Conservation (phyloP, 2,888 invertebrate genomes). For the Cerastoderma edule region DNA sequence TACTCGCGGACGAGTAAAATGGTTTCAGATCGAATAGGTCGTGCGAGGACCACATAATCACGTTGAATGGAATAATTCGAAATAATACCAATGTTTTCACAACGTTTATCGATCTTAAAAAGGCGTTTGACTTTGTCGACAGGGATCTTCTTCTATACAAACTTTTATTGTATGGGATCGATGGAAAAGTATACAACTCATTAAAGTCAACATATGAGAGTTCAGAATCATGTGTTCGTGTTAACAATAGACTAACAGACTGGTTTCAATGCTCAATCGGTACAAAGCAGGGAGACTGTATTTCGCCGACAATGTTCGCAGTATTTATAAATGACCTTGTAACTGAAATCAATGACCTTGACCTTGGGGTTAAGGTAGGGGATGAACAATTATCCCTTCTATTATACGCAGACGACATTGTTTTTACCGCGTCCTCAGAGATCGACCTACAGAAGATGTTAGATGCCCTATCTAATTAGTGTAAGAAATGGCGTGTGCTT, state of each 20-base stretch:
- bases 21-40: slow-evolving; percentile 36
- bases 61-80: slow-evolving; percentile 23
- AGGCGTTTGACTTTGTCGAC: slow-evolving; percentile 25
- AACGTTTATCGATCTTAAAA: slow-evolving; percentile 26
- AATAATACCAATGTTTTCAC: slow-evolving; percentile 16
- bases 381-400: slow-evolving; percentile 23
- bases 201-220: background rate
- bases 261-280: slow-evolving; percentile 30
- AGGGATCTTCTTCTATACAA: slow-evolving; percentile 39
- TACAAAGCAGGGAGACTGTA: slow-evolving; percentile 27
- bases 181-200: slow-evolving; percentile 34
- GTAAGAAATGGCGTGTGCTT: slow-evolving; percentile 30
- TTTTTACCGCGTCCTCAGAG: slow-evolving; percentile 18
- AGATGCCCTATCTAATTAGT: slow-evolving; percentile 29
- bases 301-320: slow-evolving; percentile 38
- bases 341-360: slow-evolving; percentile 30
- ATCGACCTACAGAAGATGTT: slow-evolving; percentile 34
- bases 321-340: slow-evolving; percentile 34
- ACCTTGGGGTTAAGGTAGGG: slow-evolving; percentile 20
- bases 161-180: slow-evolving; percentile 26
- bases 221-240: slow-evolving; percentile 1
- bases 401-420: slow-evolving; percentile 41
- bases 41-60: slow-evolving; percentile 42
- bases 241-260: slow-evolving; percentile 32
- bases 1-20: slow-evolving; percentile 29